Percentiles rank a stretch among this genome's conserved stretches.
Evolutionary conservation across 2,113 vertebrate species (phyloP).

Genomic region (Sterrhoptilus dennistouni): DNA sequence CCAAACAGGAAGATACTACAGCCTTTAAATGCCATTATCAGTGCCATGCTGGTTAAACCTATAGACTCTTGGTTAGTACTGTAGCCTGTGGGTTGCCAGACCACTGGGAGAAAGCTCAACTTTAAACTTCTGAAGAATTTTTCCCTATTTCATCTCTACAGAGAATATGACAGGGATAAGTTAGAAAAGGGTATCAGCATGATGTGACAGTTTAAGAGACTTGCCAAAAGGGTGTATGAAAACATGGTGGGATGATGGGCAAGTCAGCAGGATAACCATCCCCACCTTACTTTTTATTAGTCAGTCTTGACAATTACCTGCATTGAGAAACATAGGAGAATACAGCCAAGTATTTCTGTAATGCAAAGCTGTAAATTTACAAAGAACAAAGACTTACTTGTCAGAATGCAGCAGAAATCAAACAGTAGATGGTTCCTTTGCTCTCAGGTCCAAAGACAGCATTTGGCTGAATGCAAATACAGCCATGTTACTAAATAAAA

Average conservation of each 20-base stretch:
- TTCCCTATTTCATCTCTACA: neutral
- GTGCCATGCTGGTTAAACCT: neutral
- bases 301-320: neutral
- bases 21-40: neutral
- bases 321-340: neutral
- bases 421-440: neutral
- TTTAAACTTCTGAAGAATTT: neutral
- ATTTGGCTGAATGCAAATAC: neutral
- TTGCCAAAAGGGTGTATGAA: neutral
- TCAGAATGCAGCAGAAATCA: neutral
- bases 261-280: neutral
- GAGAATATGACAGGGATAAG: neutral
- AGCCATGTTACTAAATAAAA: neutral
- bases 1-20: neutral
- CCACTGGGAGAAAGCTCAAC: neutral
- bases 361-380: neutral
- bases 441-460: neutral
- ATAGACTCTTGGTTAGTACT: neutral
- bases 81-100: neutral
- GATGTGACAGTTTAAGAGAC: neutral
- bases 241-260: neutral
- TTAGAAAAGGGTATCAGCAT: neutral
- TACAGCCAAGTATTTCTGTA: neutral
- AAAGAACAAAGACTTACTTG: neutral
- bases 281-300: neutral